phyloP scores from a whole-genome alignment of 1,140 invertebrate species.

The Triops longicaudatus region DNA sequence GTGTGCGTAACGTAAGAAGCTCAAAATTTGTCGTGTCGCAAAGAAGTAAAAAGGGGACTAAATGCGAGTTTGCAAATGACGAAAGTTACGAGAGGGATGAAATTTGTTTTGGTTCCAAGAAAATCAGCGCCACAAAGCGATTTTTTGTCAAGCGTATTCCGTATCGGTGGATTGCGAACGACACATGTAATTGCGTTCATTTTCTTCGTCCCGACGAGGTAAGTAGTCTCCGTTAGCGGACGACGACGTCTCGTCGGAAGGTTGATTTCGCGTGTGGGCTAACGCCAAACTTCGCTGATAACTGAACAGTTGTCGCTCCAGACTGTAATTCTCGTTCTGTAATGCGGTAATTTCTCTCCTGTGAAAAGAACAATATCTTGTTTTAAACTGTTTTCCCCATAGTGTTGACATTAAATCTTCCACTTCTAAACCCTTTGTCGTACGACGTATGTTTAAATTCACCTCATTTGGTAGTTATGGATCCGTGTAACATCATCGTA shows the following conservation, averaged over 20 bases:
- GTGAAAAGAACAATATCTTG: constrained; percentile 33
- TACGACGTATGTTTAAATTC: not conserved
- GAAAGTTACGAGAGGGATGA: not conserved
- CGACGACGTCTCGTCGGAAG: constrained; percentile 40
- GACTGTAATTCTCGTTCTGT: constrained; percentile 74
- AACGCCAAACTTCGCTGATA: constrained; percentile 78
- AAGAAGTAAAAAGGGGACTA: not conserved
- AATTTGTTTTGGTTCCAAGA: not conserved
- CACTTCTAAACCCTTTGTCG: not conserved
- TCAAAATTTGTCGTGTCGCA: not conserved
- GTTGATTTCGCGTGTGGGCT: constrained; percentile 49
- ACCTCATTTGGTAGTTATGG: constrained; percentile 82
- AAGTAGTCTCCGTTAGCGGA: constrained; percentile 40
- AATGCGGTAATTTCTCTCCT: constrained; percentile 71
- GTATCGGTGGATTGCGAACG: constrained; percentile 52
- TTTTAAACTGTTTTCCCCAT: not conserved
- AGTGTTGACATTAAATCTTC: not conserved
- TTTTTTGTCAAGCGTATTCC: constrained; percentile 55
- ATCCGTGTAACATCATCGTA: constrained; percentile 74
- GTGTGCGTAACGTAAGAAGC: not conserved
- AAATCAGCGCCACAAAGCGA: not conserved
- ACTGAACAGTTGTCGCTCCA: constrained; percentile 76
- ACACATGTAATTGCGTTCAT: constrained; percentile 19
- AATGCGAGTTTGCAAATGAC: not conserved
- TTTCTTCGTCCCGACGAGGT: constrained; percentile 6